A percentile compares a stretch with the other conserved stretches of the same genome.
phyloP scores from a whole-genome alignment of 2,113 vertebrate species.

The Malurus melanocephalus region DNA sequence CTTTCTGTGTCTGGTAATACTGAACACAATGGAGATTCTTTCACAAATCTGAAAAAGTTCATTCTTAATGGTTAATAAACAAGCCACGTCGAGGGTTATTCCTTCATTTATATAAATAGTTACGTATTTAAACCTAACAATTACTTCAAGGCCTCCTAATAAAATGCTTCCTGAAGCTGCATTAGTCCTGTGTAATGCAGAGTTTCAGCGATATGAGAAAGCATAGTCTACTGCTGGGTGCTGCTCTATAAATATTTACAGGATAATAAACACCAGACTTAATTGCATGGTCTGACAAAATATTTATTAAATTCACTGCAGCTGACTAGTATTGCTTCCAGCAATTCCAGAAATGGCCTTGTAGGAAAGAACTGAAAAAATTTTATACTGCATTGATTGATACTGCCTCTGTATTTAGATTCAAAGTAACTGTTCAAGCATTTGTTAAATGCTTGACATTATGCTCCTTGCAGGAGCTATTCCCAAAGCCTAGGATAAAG shows the following conservation, averaged over 20 bases:
- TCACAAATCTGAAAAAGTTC: not conserved
- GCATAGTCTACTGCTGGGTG: not conserved
- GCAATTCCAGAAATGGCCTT: slow-evolving; percentile 9
- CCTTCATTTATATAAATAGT: not conserved
- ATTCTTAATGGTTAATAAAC: not conserved
- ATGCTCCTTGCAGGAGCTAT: not conserved
- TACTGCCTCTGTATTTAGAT: slow-evolving; percentile 13
- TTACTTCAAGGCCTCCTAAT: not conserved
- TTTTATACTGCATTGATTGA: not conserved
- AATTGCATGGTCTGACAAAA: not conserved
- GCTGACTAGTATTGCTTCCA: slow-evolving; percentile 5
- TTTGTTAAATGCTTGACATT: not conserved
- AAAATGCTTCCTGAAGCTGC: not conserved
- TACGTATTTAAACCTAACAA: slow-evolving; percentile 8
- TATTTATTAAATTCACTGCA: not conserved
- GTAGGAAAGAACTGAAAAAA: not conserved
- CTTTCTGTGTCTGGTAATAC: not conserved
- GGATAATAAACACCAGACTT: slow-evolving; percentile 5
- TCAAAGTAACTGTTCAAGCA: not conserved
- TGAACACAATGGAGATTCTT: not conserved
- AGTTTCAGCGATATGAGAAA: not conserved
- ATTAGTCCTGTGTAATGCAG: not conserved
- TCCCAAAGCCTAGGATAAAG: not conserved
- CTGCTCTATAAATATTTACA: not conserved
- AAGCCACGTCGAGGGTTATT: not conserved